Percentiles rank a stretch among this genome's conserved stretches.
These are phyloP conservation scores for Proisotoma minuta DNA, from an alignment of 2,888 invertebrate genomes.

Conservation along the genomic window DNA sequence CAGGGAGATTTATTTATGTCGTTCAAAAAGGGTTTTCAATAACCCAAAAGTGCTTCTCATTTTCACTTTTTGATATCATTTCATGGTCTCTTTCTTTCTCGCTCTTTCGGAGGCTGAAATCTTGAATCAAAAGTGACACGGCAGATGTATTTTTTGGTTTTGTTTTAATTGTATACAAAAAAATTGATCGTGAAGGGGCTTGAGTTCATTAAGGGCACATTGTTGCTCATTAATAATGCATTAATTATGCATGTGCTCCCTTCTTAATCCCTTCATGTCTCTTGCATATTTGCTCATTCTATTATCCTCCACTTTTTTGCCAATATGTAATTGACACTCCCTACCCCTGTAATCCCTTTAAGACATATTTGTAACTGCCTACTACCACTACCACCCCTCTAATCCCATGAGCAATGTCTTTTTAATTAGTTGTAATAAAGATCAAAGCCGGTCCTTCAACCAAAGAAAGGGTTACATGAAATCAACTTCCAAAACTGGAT, in stretches of 20 bases:
- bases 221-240: constrained; percentile 14
- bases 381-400: not conserved
- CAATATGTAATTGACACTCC: not conserved
- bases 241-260: constrained; percentile 15
- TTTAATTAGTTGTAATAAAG: no score
- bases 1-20: not conserved
- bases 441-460: no score
- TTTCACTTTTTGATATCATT: constrained; percentile 1
- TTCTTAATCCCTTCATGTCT: constrained; percentile 10
- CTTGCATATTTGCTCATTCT: constrained; percentile 3
- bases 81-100: not conserved
- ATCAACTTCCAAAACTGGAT: no score
- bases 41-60: not conserved
- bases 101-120: not conserved
- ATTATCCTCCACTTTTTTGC: constrained; percentile 1
- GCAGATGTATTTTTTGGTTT: not conserved
- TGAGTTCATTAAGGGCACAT: constrained; percentile 18
- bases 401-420: not conserved
- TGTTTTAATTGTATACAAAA: constrained; percentile 13
- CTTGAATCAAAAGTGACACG: constrained; percentile 1
- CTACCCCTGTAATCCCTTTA: not conserved
- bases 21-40: not conserved
- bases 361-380: not conserved
- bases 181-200: constrained; percentile 5
- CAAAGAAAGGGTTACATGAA: no score